A percentile compares a stretch with the other conserved stretches of the same genome.
Evolutionary conservation across 2,797 vertebrate genomes (phyloP).

Genomic region (Lerista edwardsae): DNA sequence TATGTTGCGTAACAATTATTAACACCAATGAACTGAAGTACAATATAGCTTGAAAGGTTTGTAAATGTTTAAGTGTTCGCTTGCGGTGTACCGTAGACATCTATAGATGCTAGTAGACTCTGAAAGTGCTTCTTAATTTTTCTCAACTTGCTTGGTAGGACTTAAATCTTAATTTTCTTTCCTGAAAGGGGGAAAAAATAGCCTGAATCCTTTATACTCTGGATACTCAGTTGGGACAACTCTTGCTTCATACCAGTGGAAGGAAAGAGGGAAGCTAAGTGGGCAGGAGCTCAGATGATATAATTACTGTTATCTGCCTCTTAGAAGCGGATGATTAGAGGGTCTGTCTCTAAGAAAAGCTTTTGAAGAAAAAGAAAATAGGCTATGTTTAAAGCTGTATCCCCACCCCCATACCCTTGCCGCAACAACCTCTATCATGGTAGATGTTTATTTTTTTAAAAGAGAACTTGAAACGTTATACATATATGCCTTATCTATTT

Average conservation of each 20-base stretch:
- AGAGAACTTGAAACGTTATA: not conserved
- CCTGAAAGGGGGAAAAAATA: not conserved
- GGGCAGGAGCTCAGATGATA: constrained; percentile 14
- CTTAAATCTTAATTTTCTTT: constrained; percentile 1
- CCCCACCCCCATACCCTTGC: not conserved
- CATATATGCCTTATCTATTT: not conserved
- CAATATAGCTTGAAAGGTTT: not conserved
- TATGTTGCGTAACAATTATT: not conserved
- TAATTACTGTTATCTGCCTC: constrained; percentile 64
- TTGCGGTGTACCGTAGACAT: not conserved
- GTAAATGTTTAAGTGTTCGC: not conserved
- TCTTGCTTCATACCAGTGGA: too few species aligned
- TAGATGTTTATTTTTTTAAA: not conserved
- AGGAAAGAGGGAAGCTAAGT: too few species aligned
- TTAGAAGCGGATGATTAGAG: constrained; percentile 52
- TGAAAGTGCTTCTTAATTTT: not conserved
- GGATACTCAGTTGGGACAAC: too few species aligned
- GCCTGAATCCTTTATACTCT: not conserved
- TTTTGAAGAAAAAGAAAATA: constrained; percentile 56
- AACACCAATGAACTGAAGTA: not conserved
- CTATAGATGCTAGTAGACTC: not conserved
- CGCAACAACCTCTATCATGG: not conserved
- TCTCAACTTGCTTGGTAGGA: not conserved
- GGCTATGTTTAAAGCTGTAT: constrained; percentile 57
- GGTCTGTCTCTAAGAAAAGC: constrained; percentile 44